These are phyloP conservation scores for Sphecodes monilicornis DNA, from an alignment of 2,888 invertebrate species.

Conservation along the genomic window DNA sequence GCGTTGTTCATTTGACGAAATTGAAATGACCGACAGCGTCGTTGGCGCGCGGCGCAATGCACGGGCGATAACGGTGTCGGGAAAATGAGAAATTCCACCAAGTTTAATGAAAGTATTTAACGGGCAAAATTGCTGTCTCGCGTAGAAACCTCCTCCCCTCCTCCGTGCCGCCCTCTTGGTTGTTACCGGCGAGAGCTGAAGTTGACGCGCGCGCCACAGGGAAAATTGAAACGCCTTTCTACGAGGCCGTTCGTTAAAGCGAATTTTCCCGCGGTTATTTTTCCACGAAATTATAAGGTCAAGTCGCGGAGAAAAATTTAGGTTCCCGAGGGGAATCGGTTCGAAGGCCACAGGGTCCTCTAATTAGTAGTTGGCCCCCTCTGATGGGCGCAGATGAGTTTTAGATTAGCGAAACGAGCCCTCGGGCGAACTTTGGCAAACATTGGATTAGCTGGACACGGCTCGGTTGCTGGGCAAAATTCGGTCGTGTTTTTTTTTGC, in stretches of 20 bases:
- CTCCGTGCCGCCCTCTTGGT: not conserved
- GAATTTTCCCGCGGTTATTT: slow-evolving; percentile 28
- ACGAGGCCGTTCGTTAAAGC: slow-evolving; percentile 39
- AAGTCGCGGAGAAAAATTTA: not conserved
- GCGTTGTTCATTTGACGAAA: slow-evolving; percentile 60
- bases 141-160: not conserved
- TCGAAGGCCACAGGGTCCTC: not conserved
- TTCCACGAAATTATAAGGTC: slow-evolving; percentile 17
- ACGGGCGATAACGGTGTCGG: slow-evolving; percentile 59
- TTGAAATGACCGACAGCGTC: slow-evolving; percentile 56
- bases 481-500: not conserved
- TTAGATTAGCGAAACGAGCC: not conserved
- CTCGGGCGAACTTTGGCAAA: not conserved
- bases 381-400: slow-evolving; percentile 5
- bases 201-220: slow-evolving; percentile 12
- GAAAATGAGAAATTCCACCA: slow-evolving; percentile 74
- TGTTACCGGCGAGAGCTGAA: slow-evolving; percentile 23
- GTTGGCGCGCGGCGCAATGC: not conserved
- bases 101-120: slow-evolving; percentile 78
- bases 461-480: too few relatives aligned
- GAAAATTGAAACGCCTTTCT: slow-evolving; percentile 59
- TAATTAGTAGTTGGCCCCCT: slow-evolving; percentile 3
- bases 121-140: slow-evolving; percentile 65
- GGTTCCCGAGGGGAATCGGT: not conserved
- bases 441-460: not conserved